These are phyloP conservation scores for Oryzias javanicus DNA, from an alignment of 2,113 vertebrate genomes.

Conservation along the genomic window DNA sequence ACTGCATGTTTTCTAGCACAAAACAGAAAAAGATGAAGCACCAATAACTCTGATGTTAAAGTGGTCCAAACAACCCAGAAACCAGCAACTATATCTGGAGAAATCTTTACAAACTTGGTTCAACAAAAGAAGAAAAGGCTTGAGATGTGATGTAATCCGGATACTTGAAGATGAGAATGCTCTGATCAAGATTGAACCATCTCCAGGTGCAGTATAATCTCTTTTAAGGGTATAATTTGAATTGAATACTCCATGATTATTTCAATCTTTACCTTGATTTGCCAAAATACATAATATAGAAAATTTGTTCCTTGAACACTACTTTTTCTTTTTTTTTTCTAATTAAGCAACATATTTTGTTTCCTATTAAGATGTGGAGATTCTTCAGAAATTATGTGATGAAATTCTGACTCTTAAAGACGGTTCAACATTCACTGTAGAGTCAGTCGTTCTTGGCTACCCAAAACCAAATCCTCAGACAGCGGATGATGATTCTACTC, in stretches of 20 bases:
- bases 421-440: not conserved
- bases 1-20: too few relatives aligned
- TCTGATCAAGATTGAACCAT: constrained; percentile 21
- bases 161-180: not conserved
- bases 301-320: not conserved
- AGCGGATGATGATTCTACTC: not conserved
- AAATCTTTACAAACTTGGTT: constrained; percentile 47
- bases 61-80: not conserved
- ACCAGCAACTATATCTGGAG: fast-evolving
- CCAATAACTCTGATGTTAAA: constrained; percentile 14
- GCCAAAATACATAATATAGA: too few relatives aligned
- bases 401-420: not conserved
- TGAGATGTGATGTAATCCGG: fast-evolving
- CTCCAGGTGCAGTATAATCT: constrained; percentile 39
- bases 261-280: not conserved
- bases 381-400: not conserved
- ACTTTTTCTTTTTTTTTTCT: not conserved
- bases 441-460: not conserved
- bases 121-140: fast-evolving
- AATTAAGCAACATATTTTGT: not conserved
- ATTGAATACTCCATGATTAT: not conserved
- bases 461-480: not conserved
- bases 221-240: not conserved
- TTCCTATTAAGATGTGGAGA: not conserved
- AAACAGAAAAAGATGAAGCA: not conserved